These are phyloP conservation scores for Portevinia maculata DNA, from an alignment of 2,888 invertebrate genomes.

Conservation along the genomic window DNA sequence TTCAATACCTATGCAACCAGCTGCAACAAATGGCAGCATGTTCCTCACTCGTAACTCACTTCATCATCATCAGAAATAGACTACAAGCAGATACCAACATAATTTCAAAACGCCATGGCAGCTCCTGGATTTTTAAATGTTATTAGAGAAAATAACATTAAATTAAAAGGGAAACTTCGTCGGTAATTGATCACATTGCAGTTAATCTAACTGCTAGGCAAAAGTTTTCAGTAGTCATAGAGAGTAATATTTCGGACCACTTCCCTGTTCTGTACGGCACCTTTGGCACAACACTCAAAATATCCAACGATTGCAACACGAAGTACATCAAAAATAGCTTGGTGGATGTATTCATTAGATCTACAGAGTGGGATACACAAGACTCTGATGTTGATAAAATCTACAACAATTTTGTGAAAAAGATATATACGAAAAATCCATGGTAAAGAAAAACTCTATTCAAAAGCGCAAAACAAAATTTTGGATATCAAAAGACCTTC, in stretches of 20 bases:
- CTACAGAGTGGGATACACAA: neutral
- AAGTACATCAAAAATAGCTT: no score
- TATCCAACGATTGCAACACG: no score
- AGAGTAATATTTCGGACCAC: conserved; percentile 11
- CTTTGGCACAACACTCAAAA: neutral
- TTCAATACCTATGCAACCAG: no score
- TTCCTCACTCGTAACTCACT: no score
- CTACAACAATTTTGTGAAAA: no score
- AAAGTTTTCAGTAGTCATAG: conserved; percentile 1
- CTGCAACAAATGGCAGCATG: no score
- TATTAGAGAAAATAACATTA: neutral
- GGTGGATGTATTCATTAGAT: neutral
- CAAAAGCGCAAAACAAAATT: no score
- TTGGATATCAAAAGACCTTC: conserved; percentile 1
- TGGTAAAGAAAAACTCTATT: neutral
- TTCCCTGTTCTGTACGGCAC: neutral
- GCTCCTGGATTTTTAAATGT: conserved; percentile 1
- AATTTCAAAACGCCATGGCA: no score
- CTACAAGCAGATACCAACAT: no score
- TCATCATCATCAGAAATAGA: no score
- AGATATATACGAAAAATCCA: conserved; percentile 8
- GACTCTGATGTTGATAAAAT: neutral
- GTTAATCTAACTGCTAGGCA: neutral
- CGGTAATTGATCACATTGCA: conserved; percentile 10
- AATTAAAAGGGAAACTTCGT: neutral